These are phyloP conservation scores for Chiropotes sagulatus DNA, from an alignment of 2,797 vertebrate genomes.

Conservation along the genomic window DNA sequence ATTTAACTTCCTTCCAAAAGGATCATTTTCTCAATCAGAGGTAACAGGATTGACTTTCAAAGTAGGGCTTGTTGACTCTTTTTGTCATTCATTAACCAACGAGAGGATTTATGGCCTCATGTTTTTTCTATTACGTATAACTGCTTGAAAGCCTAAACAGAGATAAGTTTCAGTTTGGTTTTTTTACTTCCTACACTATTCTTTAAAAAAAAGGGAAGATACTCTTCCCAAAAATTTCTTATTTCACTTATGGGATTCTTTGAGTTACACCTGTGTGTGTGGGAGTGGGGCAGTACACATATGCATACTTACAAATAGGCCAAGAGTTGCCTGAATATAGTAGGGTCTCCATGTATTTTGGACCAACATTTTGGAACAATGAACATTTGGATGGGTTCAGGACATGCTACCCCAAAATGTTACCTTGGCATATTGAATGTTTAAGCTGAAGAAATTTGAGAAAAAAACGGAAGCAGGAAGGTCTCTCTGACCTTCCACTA, in stretches of 20 bases:
- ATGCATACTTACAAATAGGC: not conserved
- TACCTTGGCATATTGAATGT: not conserved
- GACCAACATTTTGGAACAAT: slow-evolving; percentile 8
- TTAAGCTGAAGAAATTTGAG: not conserved
- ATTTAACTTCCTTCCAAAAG: slow-evolving; percentile 62
- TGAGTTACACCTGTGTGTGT: not conserved
- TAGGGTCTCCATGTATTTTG: not conserved
- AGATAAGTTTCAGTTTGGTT: slow-evolving; percentile 44
- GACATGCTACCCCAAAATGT: not conserved
- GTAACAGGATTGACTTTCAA: slow-evolving; percentile 69
- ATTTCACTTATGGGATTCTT: slow-evolving; percentile 24
- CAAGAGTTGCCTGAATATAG: not conserved
- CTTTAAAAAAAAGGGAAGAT: not conserved
- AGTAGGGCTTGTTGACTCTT: slow-evolving; percentile 67
- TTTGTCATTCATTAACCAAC: slow-evolving; percentile 72
- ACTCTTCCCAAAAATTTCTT: not conserved
- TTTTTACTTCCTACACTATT: not conserved
- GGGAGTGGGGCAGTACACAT: not conserved
- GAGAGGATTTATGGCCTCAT: slow-evolving; percentile 59
- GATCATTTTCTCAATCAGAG: slow-evolving; percentile 64
- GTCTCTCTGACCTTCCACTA: not conserved
- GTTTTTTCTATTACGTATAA: slow-evolving; percentile 59
- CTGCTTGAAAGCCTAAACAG: slow-evolving; percentile 51
- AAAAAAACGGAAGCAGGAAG: not conserved
- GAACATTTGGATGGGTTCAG: not conserved